phyloP scores from a whole-genome alignment of 1,140 invertebrate species.

The Thereuonema tuberculata region DNA sequence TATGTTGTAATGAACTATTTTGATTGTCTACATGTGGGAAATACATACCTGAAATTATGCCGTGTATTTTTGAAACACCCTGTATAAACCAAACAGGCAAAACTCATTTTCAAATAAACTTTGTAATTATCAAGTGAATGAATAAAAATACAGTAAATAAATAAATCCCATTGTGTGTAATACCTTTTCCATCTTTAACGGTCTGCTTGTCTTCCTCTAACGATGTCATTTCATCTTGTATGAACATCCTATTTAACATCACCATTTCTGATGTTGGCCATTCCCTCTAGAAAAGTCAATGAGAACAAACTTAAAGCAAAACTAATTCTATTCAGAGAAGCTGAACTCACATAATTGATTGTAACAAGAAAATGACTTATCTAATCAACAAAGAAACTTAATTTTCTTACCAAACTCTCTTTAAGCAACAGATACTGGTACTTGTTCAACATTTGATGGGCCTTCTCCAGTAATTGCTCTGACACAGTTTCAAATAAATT shows the following conservation, averaged over 20 bases:
- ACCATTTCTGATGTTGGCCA: slow-evolving; percentile 52
- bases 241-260: slow-evolving; percentile 54
- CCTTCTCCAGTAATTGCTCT: slow-evolving; percentile 55
- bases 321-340: too few relatives aligned
- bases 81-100: too few relatives aligned
- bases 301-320: too few relatives aligned
- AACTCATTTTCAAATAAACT: too few relatives aligned
- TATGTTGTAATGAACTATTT: too few relatives aligned
- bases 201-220: slow-evolving; percentile 38
- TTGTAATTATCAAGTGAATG: too few relatives aligned
- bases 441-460: slow-evolving; percentile 56
- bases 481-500: slow-evolving; percentile 59
- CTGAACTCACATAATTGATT: not conserved
- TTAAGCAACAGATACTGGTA: slow-evolving; percentile 62
- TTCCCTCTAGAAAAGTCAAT: slow-evolving; percentile 43
- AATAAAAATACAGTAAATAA: too few relatives aligned
- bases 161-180: too few relatives aligned
- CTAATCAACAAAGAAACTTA: too few relatives aligned
- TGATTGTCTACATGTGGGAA: too few relatives aligned
- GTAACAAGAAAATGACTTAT: not conserved
- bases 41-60: too few relatives aligned
- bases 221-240: slow-evolving; percentile 46
- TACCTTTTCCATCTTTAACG: slow-evolving; percentile 26
- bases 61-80: too few relatives aligned
- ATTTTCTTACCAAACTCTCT: slow-evolving; percentile 58